Evolutionary conservation across 2,113 vertebrate species (phyloP).

Genomic region (Chaetops frenatus): DNA sequence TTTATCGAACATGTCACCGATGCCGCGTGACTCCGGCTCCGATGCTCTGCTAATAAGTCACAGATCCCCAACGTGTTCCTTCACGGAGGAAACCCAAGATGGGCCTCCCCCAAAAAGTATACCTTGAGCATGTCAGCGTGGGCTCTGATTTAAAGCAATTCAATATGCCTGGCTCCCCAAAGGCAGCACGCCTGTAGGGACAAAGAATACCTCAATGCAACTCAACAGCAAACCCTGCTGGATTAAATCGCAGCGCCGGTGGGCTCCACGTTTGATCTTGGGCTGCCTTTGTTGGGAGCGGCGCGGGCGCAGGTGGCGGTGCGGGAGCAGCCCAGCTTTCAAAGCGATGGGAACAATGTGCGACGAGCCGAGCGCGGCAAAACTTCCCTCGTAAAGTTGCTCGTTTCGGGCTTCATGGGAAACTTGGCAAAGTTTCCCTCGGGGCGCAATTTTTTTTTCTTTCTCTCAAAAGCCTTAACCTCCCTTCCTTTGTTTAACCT

Average conservation of each 20-base stretch:
- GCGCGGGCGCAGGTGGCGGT: neutral
- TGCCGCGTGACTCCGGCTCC: neutral
- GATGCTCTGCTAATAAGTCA: neutral
- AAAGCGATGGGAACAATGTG: neutral
- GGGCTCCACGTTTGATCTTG: constrained; percentile 19
- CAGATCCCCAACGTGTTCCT: neutral
- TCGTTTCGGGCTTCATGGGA: neutral
- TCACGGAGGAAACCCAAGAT: neutral
- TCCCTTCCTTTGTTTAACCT: constrained; percentile 32
- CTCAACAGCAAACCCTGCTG: constrained; percentile 54
- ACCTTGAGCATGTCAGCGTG: neutral
- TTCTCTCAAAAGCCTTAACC: neutral
- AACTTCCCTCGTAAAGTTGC: constrained; percentile 27
- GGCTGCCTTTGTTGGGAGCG: neutral
- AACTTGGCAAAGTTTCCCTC: constrained; percentile 41
- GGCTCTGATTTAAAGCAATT: constrained; percentile 14
- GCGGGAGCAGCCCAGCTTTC: neutral
- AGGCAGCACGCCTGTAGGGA: constrained; percentile 17
- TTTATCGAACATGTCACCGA: constrained; percentile 55
- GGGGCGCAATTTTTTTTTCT: neutral
- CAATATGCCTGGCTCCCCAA: constrained; percentile 10
- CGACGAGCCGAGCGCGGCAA: neutral
- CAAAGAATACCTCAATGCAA: constrained; percentile 29
- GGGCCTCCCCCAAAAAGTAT: neutral
- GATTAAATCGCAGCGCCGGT: neutral